Evolutionary conservation across 2,888 invertebrate genomes (phyloP).

Genomic region (Dusona sp.): DNA sequence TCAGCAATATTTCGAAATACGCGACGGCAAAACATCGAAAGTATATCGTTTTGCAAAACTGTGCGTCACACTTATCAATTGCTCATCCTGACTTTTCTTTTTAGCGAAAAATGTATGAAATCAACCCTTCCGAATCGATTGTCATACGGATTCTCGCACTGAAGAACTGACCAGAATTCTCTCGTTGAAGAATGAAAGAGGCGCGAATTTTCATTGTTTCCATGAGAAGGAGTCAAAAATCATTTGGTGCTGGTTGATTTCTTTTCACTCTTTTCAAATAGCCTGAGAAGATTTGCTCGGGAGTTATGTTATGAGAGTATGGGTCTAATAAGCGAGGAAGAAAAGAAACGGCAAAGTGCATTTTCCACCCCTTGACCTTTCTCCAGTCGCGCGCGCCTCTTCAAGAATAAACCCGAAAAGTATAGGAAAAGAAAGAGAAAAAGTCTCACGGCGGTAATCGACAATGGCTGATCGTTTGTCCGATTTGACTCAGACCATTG

Average conservation of each 20-base stretch:
- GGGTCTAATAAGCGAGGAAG: constrained; percentile 60
- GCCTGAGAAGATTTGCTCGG: not conserved
- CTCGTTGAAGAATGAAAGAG: constrained; percentile 29
- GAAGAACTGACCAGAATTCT: constrained; percentile 1
- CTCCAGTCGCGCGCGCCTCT: constrained; percentile 42
- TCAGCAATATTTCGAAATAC: no score
- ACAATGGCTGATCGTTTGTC: constrained; percentile 80
- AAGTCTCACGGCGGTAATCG: constrained; percentile 69
- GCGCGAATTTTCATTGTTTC: constrained; percentile 58
- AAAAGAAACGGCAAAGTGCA: constrained; percentile 27
- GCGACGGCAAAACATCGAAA: no score
- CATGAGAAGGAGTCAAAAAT: constrained; percentile 25
- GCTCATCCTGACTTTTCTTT: not conserved
- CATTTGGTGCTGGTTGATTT: constrained; percentile 52
- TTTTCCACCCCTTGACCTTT: constrained; percentile 38
- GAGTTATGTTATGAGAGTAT: constrained; percentile 42
- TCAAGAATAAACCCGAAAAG: constrained; percentile 35
- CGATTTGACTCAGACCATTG: constrained; percentile 81
- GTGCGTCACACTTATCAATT: not conserved
- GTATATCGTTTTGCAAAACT: not conserved
- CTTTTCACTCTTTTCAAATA: constrained; percentile 9
- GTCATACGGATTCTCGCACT: constrained; percentile 15
- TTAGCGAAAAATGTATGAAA: constrained; percentile 1
- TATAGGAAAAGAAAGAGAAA: constrained; percentile 22
- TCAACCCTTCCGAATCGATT: constrained; percentile 60